Base-by-base conservation (phyloP, 2,797 vertebrate genomes). In the Podargus strigoides region DNA sequence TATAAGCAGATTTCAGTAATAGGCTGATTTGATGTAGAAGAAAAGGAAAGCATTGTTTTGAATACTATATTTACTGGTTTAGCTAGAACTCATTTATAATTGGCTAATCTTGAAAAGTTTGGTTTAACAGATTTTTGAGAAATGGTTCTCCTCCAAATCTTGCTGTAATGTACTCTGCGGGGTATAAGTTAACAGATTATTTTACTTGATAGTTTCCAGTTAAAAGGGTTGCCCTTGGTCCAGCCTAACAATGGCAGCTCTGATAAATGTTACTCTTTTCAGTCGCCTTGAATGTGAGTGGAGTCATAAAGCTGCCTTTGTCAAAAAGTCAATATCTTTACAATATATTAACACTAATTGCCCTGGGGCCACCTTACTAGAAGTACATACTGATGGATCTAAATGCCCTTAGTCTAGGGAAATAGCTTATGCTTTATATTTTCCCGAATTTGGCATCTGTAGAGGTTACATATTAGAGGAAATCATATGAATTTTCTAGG, bases 301-400 rank as follows among this genome's bases (percentile, higher is more conserved):
- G 49, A 95, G 59, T 80, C 83, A 94, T 89, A 93, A 79, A 94
- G 34, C 58, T 91, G 62, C 83, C 66, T 81, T 93, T 80, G 62
- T 95, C 58, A 94, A 70, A 85, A 92, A 74, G 34, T 94, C 90
- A 96, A 32, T 95, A 95, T 64, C 59, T 95, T 87, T 74, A 63
- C 87, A 85, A 78, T 90, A 49, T 79, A 89, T 95, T 95, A 92
- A 80, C 68, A 55, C 28, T 94, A 93, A 95, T 92, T 96, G 69
- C 87, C 94, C 23, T 3, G 77, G n/a, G 39, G 28, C 70, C 94
- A 70, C 23, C 87, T 80, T n/a, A 75, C 49, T 62, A 46, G 37
- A 66, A 92, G 68, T 79, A 75, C n/a, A 76, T 78, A 50, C 60
- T 85, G 55, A 79, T 68, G 59, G n/a, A 95, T 89, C 77, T 87